Base-by-base conservation (phyloP, 2,797 vertebrate genomes). In the Carduelis carduelis region DNA sequence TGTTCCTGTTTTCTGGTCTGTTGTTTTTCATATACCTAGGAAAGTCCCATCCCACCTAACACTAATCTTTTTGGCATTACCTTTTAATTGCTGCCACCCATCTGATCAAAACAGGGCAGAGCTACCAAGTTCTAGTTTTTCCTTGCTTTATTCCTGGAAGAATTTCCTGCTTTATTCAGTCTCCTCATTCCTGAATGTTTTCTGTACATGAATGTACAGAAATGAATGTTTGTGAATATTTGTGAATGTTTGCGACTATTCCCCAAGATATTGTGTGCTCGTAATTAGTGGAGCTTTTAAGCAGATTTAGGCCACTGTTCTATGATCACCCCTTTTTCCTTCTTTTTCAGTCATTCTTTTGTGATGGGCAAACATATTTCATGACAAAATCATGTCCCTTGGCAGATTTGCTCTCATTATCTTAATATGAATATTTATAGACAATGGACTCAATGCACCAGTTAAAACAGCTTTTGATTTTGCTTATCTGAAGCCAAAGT, bases 401-500 rank as follows among this genome's bases (percentile, higher is more conserved):
- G 95, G 85, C 63, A 79, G 63, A 80, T 96, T 91, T 83, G 41
- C 50, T 93, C 69, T 91, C 74, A 35, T 92, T 97, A 94, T 76
- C 46, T 14, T 94, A 96, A 86, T 26, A 6, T 9, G 14, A 66
- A 85, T 89, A 55, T 92, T 96, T 66, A 27, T 77, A 95, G 95
- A 91, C 90, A 96, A 95, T 76, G 64, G 60, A 61, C 82, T 93
- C 75, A 89, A 60, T 65, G 80, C 93, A 57, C 89, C 86, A 96
- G 91, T 93, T 95, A 93, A 95, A 97, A 61, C 76, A 90, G 91
- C 85, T 94, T 96, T 95, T 90, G 90, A 87, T 96, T 96, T 94
- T 94, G 89, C 64, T 95, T 83, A 86, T 96, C 89, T 89, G 52
- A 90, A 93, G 91, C 93, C 95, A 96, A 95, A 82, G 94, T 83